Evolutionary conservation across 2,797 vertebrate genomes (phyloP), one percentile per base, ranked within the genome.

Genomic region (Takifugu rubripes): DNA sequence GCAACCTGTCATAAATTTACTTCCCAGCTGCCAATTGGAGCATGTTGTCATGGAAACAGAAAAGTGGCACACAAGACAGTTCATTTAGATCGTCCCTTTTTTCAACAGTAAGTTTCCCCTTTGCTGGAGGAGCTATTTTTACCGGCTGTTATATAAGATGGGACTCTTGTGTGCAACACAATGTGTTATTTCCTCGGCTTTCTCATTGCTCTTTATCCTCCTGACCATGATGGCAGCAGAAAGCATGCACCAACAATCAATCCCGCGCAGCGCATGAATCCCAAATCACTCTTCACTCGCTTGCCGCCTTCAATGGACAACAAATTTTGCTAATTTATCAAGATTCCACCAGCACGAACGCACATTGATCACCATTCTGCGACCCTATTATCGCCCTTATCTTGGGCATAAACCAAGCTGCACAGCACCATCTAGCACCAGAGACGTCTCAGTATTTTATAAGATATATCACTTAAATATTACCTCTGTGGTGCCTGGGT

Each of bases 11-110:
- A n/a, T n/a, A 80, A 84, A 83, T 77, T 72, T 68, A 77, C 75
- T 51, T 67, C 46, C 44, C 24, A 57, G 66, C 36, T 81, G 70
- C 75, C 65, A 73, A 66, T 70, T 83, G 76, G 82, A 83, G 70
- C 74, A 27, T 45, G 88, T 90, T 87, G 87, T 84, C 85, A 89
- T 91, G 86, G 91, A 89, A 91, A 92, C 89, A 84, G 73, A 78
- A 83, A 89, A 84, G 79, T 86, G 81, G 84, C 72, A 78, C 79
- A 81, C 73, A 77, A 83, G 79, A 80, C 75, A 57, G 71, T 81
- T 86, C 68, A 69, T 77, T 81, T 79, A 51, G 58, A 50, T 47
- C 76, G 52, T 70, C 68, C 52, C 53, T 25, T 26, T 48, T 48
- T 48, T 25, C 36, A 44, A 16, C 60, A 79, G 68, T 76, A 84